phyloP scores from a whole-genome alignment of 2,113 vertebrate species.

The Strigops habroptila region DNA sequence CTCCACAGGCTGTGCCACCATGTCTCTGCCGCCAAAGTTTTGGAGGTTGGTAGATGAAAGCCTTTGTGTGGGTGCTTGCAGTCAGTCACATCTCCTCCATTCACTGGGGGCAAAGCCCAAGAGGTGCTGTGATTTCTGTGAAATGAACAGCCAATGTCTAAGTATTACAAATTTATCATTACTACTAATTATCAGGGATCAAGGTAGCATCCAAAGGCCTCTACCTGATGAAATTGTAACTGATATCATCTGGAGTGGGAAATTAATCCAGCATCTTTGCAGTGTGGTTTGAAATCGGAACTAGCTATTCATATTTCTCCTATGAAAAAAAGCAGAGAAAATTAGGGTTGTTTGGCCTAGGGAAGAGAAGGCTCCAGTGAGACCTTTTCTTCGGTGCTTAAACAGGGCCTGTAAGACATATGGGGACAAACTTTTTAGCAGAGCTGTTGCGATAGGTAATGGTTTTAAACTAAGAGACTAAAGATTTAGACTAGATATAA shows the following conservation, averaged over 20 bases:
- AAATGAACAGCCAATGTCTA: neutral
- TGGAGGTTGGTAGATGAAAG: neutral
- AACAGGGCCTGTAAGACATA: neutral
- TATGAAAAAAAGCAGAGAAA: neutral
- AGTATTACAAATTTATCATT: neutral
- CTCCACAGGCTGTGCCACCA: neutral
- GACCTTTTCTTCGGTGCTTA: neutral
- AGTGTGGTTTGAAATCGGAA: neutral
- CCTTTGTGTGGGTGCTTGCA: accelerated
- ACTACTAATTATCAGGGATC: neutral
- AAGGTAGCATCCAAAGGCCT: neutral
- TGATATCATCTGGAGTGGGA: neutral
- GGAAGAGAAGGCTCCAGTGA: neutral
- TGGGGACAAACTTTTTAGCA: neutral
- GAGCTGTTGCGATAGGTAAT: neutral
- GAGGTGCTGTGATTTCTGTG: neutral
- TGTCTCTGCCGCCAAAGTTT: neutral
- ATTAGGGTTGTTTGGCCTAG: neutral
- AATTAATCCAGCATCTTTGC: neutral
- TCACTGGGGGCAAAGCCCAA: neutral
- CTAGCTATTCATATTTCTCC: neutral
- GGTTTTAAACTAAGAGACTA: neutral
- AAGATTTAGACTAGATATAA: neutral
- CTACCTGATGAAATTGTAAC: neutral
- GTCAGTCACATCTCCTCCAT: neutral